Conservation (phyloP, 2,888 invertebrate species). For the Nezara viridula region DNA sequence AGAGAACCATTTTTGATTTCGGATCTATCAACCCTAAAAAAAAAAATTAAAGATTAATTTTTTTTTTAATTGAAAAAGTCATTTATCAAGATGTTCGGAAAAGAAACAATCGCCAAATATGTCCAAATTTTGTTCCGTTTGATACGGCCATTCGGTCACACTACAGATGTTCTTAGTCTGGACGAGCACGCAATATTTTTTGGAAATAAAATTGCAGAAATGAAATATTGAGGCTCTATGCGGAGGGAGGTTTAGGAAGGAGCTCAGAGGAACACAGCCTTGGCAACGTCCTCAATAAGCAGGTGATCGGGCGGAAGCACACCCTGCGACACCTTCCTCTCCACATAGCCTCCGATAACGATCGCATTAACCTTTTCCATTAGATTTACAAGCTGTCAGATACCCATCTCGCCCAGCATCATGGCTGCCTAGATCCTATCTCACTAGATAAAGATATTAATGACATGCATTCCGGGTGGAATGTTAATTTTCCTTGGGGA, state of each 20-base stretch:
- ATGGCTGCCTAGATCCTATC: slow-evolving; percentile 29
- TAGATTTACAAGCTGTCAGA: slow-evolving; percentile 55
- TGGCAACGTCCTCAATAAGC: slow-evolving; percentile 42
- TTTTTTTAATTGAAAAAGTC: no score
- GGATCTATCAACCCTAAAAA: no score
- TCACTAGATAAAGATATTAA: slow-evolving; percentile 44
- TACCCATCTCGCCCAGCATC: slow-evolving; percentile 39
- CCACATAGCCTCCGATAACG: slow-evolving; percentile 5
- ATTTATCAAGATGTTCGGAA: no score
- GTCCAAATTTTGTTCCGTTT: no score
- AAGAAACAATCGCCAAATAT: no score
- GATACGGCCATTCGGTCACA: no score
- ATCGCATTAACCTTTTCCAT: slow-evolving; percentile 55
- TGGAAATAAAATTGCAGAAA: not conserved
- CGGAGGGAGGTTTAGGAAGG: not conserved
- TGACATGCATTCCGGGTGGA: slow-evolving; percentile 33
- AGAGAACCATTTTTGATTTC: no score
- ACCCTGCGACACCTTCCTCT: slow-evolving; percentile 45
- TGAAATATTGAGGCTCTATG: not conserved
- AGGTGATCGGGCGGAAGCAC: slow-evolving; percentile 45
- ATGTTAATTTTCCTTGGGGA: slow-evolving; percentile 33
- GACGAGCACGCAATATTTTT: not conserved
- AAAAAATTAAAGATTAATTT: no score
- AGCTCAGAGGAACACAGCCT: not conserved
- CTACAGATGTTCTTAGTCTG: no score